Evolutionary conservation across 2,888 invertebrate species (phyloP), one percentile per base, ranked within the genome.

Genomic region (Ferdinandea cuprea): DNA sequence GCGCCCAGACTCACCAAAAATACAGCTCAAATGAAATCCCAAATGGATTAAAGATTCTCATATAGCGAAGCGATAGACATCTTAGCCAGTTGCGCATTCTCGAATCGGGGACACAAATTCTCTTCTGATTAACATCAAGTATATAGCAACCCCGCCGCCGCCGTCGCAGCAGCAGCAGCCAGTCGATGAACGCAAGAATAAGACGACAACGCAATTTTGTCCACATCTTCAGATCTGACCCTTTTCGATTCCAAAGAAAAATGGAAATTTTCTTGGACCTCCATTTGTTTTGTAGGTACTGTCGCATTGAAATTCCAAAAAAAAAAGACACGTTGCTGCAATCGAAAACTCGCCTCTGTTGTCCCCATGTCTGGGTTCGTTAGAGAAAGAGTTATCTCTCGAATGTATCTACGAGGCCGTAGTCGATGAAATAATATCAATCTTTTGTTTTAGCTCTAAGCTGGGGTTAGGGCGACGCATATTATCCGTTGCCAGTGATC

Each of bases 181-280:
- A n/a, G n/a, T n/a, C 4, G 9, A 50, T 9, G 48, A 74, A n/a
- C n/a, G n/a, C n/a, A n/a, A 76, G 44, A 17, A 63, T 44, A 25
- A 25, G 19, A 52, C 7, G 58, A 65, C 30, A 58, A 74, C n/a
- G 65, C 35, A 78, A 80, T 80, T 74, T 81, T 76, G 71, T 76
- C 81, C 76, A 59, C 61, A 56, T 63, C 56, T 25, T 15, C 65
- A 56, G 66, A 78, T 78, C 83, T 83, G 83, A 83, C 83, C 83
- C 83, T 83, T 83, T 83, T 83, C 78, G 73, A 68, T 83, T 83
- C 83, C 30, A 17, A 11, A 72, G 83, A 83, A 83, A 83, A 83
- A 83, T 83, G 83, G 83, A 83, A 78, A 83, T 83, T 81, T 66
- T 65, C 71, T 50, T 65, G 59, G 46, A 71, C 44, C 50, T 44